Evolutionary conservation across 2,888 invertebrate genomes (phyloP), one percentile per base, ranked within the genome.

Genomic region (Therioaphis trifolii): DNA sequence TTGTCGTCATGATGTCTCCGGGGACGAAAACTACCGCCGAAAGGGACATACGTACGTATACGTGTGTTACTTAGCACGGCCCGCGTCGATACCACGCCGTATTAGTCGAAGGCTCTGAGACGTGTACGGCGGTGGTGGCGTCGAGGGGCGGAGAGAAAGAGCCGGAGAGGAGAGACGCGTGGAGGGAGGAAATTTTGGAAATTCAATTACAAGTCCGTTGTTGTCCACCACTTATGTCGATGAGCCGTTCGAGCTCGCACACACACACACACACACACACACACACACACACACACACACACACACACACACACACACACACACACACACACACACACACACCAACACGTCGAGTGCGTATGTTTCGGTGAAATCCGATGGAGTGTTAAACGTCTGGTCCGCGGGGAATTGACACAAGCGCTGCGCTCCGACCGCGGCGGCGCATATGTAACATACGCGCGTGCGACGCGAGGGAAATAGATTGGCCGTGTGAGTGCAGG

Each of bases 381-480:
- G 82, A 82, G 82, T 82, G 82, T 82, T 82, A 82, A 82, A 82
- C 82, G 82, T 49, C 74, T 29, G 71, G 72, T 82, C 82, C 82
- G 24, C 5, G 2, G 82, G 82, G 82, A 82, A 63, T 76, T 74
- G 72, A 80, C 58, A 80, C 80, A 35, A 71, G 40, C 61, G 11
- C 35, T 24, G 24, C 3, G 12, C 52, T 5, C 18, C 43, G 15
- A 24, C 43, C 35, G 46, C 24, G 18, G 14, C 9, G 4, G 11
- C 27, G 49, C 9, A 68, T 68, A 18, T 52, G 40, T 43, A 21
- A 29, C 49, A 18, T 35, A 35, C 52, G 7, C 21, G n/a, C 35
- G n/a, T 7, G 52, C 24, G 27, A 61, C 12, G 24, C 46, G 49
- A 77, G 77, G 49, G 66, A 35, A 66, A 61, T 55, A 72, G 80